These are phyloP conservation scores for Globia sparganii DNA, from an alignment of 2,888 invertebrate species.

Conservation along the genomic window DNA sequence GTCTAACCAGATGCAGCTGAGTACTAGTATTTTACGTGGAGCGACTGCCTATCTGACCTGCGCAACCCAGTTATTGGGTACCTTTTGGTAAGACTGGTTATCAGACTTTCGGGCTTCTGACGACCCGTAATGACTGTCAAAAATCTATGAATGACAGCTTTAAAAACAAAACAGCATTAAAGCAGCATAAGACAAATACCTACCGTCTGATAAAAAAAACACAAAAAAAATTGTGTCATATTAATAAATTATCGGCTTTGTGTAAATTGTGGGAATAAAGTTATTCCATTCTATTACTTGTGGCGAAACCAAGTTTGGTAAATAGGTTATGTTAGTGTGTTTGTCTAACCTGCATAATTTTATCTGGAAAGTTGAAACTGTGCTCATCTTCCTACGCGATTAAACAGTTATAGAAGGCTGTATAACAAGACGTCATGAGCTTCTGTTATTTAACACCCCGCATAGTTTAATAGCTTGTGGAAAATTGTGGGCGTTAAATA, in stretches of 20 bases:
- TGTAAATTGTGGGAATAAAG: background rate
- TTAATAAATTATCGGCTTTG: too few relatives aligned
- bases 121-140: too few relatives aligned
- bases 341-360: background rate
- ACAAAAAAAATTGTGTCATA: too few relatives aligned
- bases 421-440: background rate
- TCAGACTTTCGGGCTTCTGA: too few relatives aligned
- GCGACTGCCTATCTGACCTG: too few relatives aligned
- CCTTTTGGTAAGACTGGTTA: too few relatives aligned
- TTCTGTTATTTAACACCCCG: background rate
- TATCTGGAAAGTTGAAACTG: constrained; percentile 6
- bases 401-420: background rate
- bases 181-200: background rate
- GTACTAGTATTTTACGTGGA: too few relatives aligned
- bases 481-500: background rate
- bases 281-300: background rate
- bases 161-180: too few relatives aligned
- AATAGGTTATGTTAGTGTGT: background rate
- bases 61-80: too few relatives aligned
- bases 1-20: too few relatives aligned
- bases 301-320: background rate
- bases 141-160: too few relatives aligned
- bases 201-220: too few relatives aligned
- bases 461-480: background rate
- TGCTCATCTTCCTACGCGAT: background rate